phyloP scores from a whole-genome alignment of 2,113 vertebrate genomes.

The Crotalus horridus region DNA sequence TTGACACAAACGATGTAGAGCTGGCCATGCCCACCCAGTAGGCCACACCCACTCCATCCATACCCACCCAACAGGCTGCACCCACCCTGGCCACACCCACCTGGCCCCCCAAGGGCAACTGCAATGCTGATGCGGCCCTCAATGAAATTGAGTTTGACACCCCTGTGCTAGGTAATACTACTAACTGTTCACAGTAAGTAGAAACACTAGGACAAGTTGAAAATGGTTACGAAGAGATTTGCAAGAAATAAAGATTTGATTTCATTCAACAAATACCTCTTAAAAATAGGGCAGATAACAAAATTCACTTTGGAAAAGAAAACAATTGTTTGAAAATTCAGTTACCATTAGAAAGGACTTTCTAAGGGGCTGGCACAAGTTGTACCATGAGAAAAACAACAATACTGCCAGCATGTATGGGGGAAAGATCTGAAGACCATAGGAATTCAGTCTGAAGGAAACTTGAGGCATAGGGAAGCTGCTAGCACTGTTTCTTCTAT shows the following conservation, averaged over 20 bases:
- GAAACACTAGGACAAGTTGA: slow-evolving; percentile 48
- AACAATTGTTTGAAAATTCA: not conserved
- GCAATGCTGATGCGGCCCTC: too few species aligned
- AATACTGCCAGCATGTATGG: not conserved
- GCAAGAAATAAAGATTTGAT: not conserved
- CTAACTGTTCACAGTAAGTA: slow-evolving; percentile 49
- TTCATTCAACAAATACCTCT: not conserved
- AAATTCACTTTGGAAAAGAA: not conserved
- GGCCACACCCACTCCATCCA: too few species aligned
- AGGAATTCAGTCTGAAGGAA: not conserved
- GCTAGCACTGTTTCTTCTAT: not conserved
- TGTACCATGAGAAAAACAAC: not conserved
- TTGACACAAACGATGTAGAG: too few species aligned
- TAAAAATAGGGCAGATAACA: not conserved
- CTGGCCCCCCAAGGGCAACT: too few species aligned
- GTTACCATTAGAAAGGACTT: not conserved
- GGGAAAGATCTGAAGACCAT: not conserved
- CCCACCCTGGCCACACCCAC: too few species aligned
- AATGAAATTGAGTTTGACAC: too few species aligned
- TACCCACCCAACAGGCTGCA: too few species aligned
- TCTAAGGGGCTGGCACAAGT: not conserved
- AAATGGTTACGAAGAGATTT: slow-evolving; percentile 33
- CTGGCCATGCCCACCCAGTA: too few species aligned
- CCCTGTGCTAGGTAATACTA: slow-evolving; percentile 27
- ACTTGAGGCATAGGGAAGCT: not conserved